phyloP scores from a whole-genome alignment of 1,140 invertebrate genomes.

The Pseudobourletiella spinata region DNA sequence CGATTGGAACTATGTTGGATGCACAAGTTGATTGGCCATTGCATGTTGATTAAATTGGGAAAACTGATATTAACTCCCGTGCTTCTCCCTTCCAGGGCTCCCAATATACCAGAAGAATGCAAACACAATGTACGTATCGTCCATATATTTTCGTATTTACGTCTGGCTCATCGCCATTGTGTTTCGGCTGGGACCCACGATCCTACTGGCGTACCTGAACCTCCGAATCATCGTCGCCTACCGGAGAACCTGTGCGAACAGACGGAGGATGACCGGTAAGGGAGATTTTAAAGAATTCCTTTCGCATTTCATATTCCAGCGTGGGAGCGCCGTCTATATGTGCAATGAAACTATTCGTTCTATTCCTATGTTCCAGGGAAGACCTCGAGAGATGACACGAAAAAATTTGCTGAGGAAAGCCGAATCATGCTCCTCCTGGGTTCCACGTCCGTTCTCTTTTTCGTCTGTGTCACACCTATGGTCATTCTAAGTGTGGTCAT shows the following conservation, averaged over 20 bases:
- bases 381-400: slow-evolving; percentile 50
- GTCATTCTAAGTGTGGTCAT: slow-evolving; percentile 61
- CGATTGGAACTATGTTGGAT: no score
- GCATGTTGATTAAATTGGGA: background rate
- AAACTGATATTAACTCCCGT: background rate
- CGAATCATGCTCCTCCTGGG: slow-evolving; percentile 58
- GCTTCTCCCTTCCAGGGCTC: no score
- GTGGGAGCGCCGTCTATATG: no score
- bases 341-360: no score
- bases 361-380: slow-evolving; percentile 40
- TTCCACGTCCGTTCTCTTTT: slow-evolving; percentile 61
- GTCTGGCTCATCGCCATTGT: slow-evolving; percentile 54
- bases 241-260: slow-evolving; percentile 53
- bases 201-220: slow-evolving; percentile 58
- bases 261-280: slow-evolving; percentile 51
- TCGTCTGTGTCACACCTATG: slow-evolving; percentile 66
- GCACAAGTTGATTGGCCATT: no score
- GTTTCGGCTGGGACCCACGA: slow-evolving; percentile 57
- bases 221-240: slow-evolving; percentile 60
- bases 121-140: slow-evolving; percentile 46
- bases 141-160: slow-evolving; percentile 50
- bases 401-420: slow-evolving; percentile 61
- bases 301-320: background rate
- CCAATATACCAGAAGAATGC: slow-evolving; percentile 51
- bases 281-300: no score